Evolutionary conservation across 2,113 vertebrate genomes (phyloP), one percentile per base, ranked within the genome.

Genomic region (Ginglymostoma cirratum): DNA sequence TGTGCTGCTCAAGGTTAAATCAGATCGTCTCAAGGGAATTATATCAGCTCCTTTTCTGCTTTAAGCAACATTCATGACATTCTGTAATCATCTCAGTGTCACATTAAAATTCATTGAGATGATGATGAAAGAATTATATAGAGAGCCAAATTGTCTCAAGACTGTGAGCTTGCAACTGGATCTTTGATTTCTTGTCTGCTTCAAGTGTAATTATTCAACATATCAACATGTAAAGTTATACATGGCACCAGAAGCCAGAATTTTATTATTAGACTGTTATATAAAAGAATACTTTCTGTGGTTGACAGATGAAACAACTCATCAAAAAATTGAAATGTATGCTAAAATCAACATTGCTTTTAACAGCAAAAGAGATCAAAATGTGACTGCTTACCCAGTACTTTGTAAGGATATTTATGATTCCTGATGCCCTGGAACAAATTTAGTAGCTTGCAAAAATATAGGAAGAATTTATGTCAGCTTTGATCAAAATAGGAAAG

Each of bases 1-100:
- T 70, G n/a, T 69, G n/a, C 92, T 45, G 66, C 92, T 45, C 65
- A 94, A 94, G 38, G 19, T 69, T 69, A 94, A 69, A 94, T 94
- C 65, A 69, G 92, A 10, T 94, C 3, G n/a, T 27, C 92, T 94
- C 92, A 94, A 45, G 92, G 66, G 92, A 69, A 94, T 38, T 17
- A 23, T 69, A 69, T 94, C 65, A 94, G 92, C 65, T 94, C 66
- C 38, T 94, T 94, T 94, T 69, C 92, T 94, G 66, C 92, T 94
- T 45, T 67, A 67, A 94, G 66, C 66, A 94, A 69, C 65, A 94
- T 94, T 69, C 92, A 70, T 94, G 66, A 94, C 21, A 45, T 94
- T 94, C n/a, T 94, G 38, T 69, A 94, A 94, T 94, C n/a, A 94
- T 69, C 92, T 94, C 66, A 94, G 66, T 69, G n/a, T 94, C 66